Evolutionary conservation across 2,888 invertebrate genomes (phyloP), one percentile per base, ranked within the genome.

Genomic region (Mythimna ferrago): DNA sequence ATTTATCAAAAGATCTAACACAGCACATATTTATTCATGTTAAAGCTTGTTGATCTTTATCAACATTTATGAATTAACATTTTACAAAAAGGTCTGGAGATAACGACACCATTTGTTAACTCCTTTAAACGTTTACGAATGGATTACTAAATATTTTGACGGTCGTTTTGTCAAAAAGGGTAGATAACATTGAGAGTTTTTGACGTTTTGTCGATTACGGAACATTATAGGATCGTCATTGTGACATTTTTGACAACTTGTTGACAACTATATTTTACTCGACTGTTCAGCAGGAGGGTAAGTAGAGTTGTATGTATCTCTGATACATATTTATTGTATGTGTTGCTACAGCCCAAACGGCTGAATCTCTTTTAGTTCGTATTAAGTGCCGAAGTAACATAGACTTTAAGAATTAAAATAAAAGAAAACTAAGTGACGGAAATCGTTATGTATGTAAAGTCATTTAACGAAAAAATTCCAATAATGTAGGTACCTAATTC

Each of bases 1-100:
- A 51, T 81, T 51, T 61, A 76, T 66, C 48, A 76, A 65, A 75
- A 73, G 56, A 80, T 71, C 32, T 68, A 48, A 76, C 70, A 38
- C 44, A 21, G 38, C 48, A 60, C 63, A 61, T 68, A 63, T 48
- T 60, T 69, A 61, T 56, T 62, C 67, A 54, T 41, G 35, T 62
- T 58, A 51, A 67, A 58, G 21, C 21, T 66, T 71, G 67, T 60
- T 80, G 68, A 81, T 79, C 21, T 11, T 69, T 72, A 80, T 57
- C 81, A 80, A 56, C 38, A 54, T 66, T 72, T 69, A 69, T 48
- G 14, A 60, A 69, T 72, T 72, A 35, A 41, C 56, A 64, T 80
- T 57, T 76, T 70, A 58, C 69, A 76, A 80, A 69, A 70, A 70
- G 72, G 38, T 58, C 26, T 26, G 2, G 16, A 58, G 61, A 67